Conservation (phyloP, 2,888 invertebrate genomes). For the Liposcelis brunnea region DNA sequence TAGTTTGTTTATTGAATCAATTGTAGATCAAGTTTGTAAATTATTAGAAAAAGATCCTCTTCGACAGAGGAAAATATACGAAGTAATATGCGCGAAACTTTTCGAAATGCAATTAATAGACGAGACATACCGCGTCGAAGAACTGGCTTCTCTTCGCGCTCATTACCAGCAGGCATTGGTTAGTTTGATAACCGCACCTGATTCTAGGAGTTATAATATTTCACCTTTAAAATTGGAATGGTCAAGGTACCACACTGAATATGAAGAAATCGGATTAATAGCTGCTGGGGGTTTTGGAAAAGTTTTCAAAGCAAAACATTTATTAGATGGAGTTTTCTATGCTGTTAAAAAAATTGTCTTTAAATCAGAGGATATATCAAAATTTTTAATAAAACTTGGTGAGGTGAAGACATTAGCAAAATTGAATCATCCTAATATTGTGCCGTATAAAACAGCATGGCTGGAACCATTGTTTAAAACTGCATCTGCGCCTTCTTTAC, state of each 20-base stretch:
- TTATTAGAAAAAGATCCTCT: conserved; percentile 41
- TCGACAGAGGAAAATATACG: conserved; percentile 41
- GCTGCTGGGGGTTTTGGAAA: conserved; percentile 61
- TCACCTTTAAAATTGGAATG: conserved; percentile 13
- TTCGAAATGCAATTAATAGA: conserved; percentile 52
- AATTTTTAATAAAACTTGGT: conserved; percentile 44
- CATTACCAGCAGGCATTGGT: conserved; percentile 47
- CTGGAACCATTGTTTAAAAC: conserved; percentile 37
- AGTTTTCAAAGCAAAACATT: conserved; percentile 56
- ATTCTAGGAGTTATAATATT: not conserved
- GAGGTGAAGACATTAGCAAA: conserved; percentile 69
- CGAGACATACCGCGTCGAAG: conserved; percentile 46
- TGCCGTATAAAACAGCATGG: conserved; percentile 73
- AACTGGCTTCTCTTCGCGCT: conserved; percentile 49
- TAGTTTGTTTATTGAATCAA: conserved; percentile 49
- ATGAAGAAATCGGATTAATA: conserved; percentile 49
- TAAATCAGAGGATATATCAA: conserved; percentile 29
- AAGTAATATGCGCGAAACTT: conserved; percentile 27
- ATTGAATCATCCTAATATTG: conserved; percentile 61
- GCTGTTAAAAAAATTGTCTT: conserved; percentile 55
- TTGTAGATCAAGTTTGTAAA: conserved; percentile 48
- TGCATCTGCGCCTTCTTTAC: not conserved
- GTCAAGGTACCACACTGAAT: conserved; percentile 45
- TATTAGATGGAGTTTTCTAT: conserved; percentile 57
- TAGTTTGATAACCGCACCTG: not conserved